Evolutionary conservation across 1,140 invertebrate species (phyloP), one percentile per base, ranked within the genome.

Genomic region (Teleogryllus occipitalis): DNA sequence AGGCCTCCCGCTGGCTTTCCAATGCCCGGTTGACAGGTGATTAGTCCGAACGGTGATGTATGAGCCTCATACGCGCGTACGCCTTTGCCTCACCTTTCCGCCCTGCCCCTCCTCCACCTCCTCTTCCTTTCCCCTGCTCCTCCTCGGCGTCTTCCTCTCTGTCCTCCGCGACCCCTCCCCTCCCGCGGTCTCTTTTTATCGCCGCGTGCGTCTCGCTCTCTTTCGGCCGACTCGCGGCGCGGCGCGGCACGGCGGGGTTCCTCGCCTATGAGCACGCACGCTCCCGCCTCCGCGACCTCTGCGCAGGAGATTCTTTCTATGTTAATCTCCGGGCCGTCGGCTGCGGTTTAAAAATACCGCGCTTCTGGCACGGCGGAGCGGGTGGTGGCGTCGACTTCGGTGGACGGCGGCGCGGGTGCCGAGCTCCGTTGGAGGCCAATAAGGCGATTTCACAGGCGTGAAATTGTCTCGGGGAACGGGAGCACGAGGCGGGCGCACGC

Each of bases 21-120:
- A 77, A 77, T 77, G 76, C 76, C n/a, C 46, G 76, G 76, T 48
- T 77, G 76, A 77, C 76, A 77, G 76, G 76, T 77, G 76, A 77
- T 77, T 77, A 77, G 76, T 77, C 47, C 76, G 76, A 77, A 54
- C 10, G 76, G 76, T 77, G 76, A 77, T 77, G 76, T 77, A 77
- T 77, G 76, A 77, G 47, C n/a, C 47, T 7, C 48, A 77, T 77
- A 48, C 76, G 76, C 47, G 76, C 76, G 27, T 75, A 22, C n/a
- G 4, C 74, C 27, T 39, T 21, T 75, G n/a, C n/a, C 74, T 47
- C 15, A 21, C 76, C n/a, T 39, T n/a, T 7, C 10, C 76, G 76
- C 22, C 76, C n/a, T 10, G 7, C n/a, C 75, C 18, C 10, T 10
- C 54, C 7, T 18, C 54, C 7, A 3, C 54, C 7, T 65, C 54